Conservation (phyloP, 1,140 invertebrate genomes). For the Campoletis sonorensis region DNA sequence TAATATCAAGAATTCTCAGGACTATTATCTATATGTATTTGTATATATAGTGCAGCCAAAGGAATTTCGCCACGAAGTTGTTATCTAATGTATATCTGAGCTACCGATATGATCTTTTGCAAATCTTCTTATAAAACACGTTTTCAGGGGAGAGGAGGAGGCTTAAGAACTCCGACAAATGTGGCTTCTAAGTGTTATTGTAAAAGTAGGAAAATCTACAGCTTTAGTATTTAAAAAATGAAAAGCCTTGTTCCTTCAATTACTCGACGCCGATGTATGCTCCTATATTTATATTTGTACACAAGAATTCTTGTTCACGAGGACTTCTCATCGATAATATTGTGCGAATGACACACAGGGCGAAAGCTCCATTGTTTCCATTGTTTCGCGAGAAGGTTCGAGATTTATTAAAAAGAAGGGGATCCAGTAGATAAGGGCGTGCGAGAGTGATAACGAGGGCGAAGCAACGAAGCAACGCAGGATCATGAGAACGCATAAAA, state of each 20-base stretch:
- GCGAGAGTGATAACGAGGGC: not conserved
- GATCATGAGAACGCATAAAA: not conserved
- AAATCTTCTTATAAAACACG: conserved; percentile 19
- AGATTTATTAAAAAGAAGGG: not conserved
- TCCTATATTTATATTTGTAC: not conserved
- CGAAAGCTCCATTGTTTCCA: conserved; percentile 24
- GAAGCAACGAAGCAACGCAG: not conserved
- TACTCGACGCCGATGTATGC: not conserved
- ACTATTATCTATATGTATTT: not conserved
- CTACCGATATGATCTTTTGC: conserved; percentile 24
- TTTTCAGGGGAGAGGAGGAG: not conserved
- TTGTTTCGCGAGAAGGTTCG: not conserved
- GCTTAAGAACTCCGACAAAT: not conserved
- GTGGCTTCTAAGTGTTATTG: not conserved
- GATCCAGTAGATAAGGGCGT: not conserved
- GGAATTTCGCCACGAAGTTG: conserved; percentile 7
- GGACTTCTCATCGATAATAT: conserved; percentile 4
- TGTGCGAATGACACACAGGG: conserved; percentile 9
- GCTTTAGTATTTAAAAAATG: not conserved
- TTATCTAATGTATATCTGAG: conserved; percentile 18
- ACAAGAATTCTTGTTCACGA: not conserved
- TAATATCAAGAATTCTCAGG: conserved; percentile 21
- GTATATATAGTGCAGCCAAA: not conserved
- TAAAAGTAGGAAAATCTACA: not conserved
- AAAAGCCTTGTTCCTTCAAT: not conserved